These are phyloP conservation scores for Huso huso DNA, from an alignment of 2,797 vertebrate genomes.

Conservation along the genomic window DNA sequence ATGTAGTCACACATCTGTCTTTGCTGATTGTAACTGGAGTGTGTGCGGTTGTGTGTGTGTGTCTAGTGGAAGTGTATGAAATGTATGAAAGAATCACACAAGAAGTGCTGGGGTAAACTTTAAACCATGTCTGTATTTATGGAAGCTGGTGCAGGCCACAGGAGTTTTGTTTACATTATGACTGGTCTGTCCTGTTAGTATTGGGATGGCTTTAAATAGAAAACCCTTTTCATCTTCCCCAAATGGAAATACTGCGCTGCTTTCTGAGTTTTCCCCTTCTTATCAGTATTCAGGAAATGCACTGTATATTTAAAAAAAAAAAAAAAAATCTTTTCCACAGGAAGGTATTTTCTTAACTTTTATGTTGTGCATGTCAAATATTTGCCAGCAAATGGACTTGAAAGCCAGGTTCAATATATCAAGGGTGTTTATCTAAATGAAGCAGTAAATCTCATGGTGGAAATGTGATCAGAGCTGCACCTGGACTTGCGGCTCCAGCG, in stretches of 20 bases:
- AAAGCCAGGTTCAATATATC: slow-evolving; percentile 28
- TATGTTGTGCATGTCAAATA: slow-evolving; percentile 44
- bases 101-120: background rate
- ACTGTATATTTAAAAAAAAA: slow-evolving; percentile 20
- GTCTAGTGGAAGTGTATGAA: slow-evolving; percentile 1
- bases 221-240: slow-evolving; percentile 19
- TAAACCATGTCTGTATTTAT: slow-evolving; percentile 13
- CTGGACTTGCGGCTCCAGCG: slow-evolving; percentile 40
- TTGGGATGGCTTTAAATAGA: slow-evolving; percentile 12
- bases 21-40: too few species aligned
- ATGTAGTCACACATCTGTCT: too few species aligned
- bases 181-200: background rate
- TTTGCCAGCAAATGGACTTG: slow-evolving; percentile 31
- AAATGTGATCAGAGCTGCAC: slow-evolving; percentile 48
- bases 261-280: slow-evolving; percentile 16
- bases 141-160: slow-evolving; percentile 12
- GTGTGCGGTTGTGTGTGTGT: too few species aligned
- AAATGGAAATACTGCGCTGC: slow-evolving; percentile 10
- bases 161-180: slow-evolving; percentile 12
- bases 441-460: slow-evolving; percentile 39
- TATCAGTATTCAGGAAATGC: slow-evolving; percentile 45
- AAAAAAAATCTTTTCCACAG: slow-evolving; percentile 22
- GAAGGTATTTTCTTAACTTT: slow-evolving; percentile 37
- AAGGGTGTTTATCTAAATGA: slow-evolving; percentile 30
- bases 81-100: background rate